Conservation (phyloP, 2,888 invertebrate species). For the Netelia melanura region DNA sequence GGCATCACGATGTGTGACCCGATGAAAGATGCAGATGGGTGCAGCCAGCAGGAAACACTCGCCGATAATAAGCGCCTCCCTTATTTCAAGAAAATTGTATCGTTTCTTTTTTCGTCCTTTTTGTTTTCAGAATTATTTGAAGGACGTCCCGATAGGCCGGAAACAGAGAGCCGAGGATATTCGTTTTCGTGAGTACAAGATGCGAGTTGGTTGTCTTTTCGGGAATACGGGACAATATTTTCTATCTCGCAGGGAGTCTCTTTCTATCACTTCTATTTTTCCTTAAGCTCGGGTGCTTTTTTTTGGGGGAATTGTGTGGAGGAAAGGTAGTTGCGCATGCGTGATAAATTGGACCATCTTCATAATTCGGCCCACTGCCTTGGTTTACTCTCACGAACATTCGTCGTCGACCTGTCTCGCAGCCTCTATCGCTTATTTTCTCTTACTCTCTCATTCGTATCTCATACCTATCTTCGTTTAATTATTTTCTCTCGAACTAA, state of each 20-base stretch:
- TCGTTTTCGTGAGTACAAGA: slow-evolving; percentile 82
- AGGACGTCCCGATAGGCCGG: slow-evolving; percentile 76
- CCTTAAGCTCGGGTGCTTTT: slow-evolving; percentile 36
- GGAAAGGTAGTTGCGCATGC: slow-evolving; percentile 73
- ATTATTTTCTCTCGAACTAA: slow-evolving; percentile 34
- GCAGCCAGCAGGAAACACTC: slow-evolving; percentile 3
- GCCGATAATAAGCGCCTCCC: not conserved
- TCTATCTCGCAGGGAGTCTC: not conserved
- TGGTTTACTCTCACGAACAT: slow-evolving; percentile 55
- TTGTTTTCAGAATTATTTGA: slow-evolving; percentile 80
- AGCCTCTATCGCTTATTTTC: slow-evolving; percentile 42
- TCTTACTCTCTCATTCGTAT: slow-evolving; percentile 24
- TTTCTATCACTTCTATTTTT: not conserved
- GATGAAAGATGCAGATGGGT: not conserved
- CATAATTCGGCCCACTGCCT: slow-evolving; percentile 61
- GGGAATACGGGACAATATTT: slow-evolving; percentile 35
- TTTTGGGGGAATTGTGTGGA: slow-evolving; percentile 26
- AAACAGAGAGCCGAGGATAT: slow-evolving; percentile 77
- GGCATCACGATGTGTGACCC: not conserved
- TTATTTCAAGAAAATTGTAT: slow-evolving; percentile 34
- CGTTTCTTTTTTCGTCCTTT: slow-evolving; percentile 61
- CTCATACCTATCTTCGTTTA: not conserved
- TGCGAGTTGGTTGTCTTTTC: slow-evolving; percentile 42
- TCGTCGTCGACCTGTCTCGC: slow-evolving; percentile 30
- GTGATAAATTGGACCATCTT: slow-evolving; percentile 56